These are phyloP conservation scores for Drosophila paracracens DNA, from an alignment of 2,888 invertebrate species.

Conservation along the genomic window DNA sequence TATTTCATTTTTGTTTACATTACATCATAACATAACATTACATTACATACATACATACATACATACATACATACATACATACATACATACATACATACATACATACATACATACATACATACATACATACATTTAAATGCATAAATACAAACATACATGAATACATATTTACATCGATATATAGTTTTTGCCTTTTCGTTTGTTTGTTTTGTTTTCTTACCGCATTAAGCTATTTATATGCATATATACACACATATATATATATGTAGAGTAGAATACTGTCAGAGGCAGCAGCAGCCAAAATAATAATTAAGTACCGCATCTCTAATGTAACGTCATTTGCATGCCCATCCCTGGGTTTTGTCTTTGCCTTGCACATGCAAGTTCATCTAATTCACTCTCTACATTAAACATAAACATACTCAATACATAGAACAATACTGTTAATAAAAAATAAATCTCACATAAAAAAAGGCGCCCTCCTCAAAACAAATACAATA, in stretches of 20 bases:
- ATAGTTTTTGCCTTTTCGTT: conserved; percentile 44
- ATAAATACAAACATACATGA: conserved; percentile 35
- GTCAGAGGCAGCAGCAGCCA: too few species aligned
- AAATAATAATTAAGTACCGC: too few species aligned
- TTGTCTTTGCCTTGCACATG: too few species aligned
- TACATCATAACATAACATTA: conserved; percentile 9
- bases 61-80: conserved; percentile 42
- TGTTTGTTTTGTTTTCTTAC: conserved; percentile 41
- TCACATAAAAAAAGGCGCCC: too few species aligned
- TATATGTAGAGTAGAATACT: conserved; percentile 12
- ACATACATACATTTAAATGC: conserved; percentile 21
- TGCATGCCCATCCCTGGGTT: too few species aligned
- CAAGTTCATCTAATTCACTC: too few species aligned
- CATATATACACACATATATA: neutral
- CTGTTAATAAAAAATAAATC: too few species aligned
- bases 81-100: conserved; percentile 14
- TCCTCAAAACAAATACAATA: conserved; percentile 2
- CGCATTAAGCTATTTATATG: conserved; percentile 35
- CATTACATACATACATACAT: conserved; percentile 42
- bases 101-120: conserved; percentile 42
- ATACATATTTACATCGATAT: conserved; percentile 35
- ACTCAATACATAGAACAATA: too few species aligned
- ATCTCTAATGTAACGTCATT: too few species aligned
- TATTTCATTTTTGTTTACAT: conserved; percentile 34
- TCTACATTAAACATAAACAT: too few species aligned